phyloP scores from a whole-genome alignment of 1,140 invertebrate species.

The Drosophila pruinosa region DNA sequence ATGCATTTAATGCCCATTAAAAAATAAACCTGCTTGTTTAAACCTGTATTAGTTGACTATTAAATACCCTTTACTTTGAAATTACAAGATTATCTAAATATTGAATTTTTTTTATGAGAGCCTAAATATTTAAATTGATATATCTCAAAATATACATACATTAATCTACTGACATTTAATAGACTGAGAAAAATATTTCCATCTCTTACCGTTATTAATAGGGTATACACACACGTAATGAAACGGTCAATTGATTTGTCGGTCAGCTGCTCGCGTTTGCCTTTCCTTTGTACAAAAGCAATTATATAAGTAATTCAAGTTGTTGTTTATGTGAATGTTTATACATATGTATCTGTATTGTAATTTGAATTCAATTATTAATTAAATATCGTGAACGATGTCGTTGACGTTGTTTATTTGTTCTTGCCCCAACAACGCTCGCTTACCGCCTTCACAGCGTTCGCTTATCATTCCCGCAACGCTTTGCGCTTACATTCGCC shows the following conservation, averaged over 20 bases:
- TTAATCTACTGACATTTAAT: neutral
- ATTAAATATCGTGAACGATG: conserved; percentile 39
- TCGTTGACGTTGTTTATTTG: conserved; percentile 10
- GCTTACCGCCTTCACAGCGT: neutral
- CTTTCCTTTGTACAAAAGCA: conserved; percentile 42
- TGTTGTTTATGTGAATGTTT: conserved; percentile 14
- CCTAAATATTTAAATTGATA: too few species aligned
- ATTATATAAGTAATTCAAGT: conserved; percentile 35
- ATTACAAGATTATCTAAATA: neutral
- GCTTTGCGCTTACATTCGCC: conserved; percentile 9
- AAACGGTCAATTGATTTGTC: conserved; percentile 41
- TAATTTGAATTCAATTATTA: conserved; percentile 57
- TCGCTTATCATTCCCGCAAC: conserved; percentile 31
- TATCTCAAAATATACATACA: too few species aligned
- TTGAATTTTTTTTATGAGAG: neutral
- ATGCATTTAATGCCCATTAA: conserved; percentile 26
- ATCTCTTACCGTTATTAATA: neutral
- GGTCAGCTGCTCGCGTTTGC: conserved; percentile 15
- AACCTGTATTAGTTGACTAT: neutral
- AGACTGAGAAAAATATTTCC: neutral
- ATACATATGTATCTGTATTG: conserved; percentile 15
- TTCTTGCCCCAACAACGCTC: neutral
- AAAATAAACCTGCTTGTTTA: neutral
- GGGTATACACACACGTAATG: conserved; percentile 20
- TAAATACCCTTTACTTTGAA: neutral